These are phyloP conservation scores for Hypena proboscidalis DNA, from an alignment of 2,888 invertebrate species.

Conservation along the genomic window DNA sequence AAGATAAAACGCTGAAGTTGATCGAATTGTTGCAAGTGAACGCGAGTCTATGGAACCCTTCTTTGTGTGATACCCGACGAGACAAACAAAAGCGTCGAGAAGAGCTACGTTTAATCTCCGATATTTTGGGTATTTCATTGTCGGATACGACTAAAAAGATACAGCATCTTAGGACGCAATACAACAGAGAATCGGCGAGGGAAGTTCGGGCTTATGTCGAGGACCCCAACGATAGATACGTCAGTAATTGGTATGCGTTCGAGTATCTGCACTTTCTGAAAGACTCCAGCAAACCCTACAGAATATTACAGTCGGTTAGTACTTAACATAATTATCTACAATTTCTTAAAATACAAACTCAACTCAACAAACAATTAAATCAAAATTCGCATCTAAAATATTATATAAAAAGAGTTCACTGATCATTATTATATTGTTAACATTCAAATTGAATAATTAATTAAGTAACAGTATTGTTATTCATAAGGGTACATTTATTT, in stretches of 20 bases:
- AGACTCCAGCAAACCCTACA: slow-evolving; percentile 80
- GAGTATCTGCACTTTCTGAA: slow-evolving; percentile 86
- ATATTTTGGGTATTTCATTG: slow-evolving; percentile 64
- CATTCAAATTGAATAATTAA: too few relatives aligned
- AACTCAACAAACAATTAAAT: too few relatives aligned
- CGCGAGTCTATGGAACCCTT: slow-evolving; percentile 74
- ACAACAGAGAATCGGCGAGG: slow-evolving; percentile 85
- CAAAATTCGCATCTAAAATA: too few relatives aligned
- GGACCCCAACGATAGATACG: slow-evolving; percentile 81
- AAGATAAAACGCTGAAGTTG: slow-evolving; percentile 77
- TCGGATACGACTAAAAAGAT: slow-evolving; percentile 86
- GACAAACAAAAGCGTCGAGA: slow-evolving; percentile 79
- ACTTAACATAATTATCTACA: slow-evolving; percentile 3
- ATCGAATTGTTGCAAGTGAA: slow-evolving; percentile 77
- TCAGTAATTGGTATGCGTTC: slow-evolving; percentile 84
- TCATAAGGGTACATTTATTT: too few relatives aligned
- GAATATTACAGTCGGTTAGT: slow-evolving; percentile 69
- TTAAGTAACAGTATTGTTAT: too few relatives aligned
- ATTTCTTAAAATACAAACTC: too few relatives aligned
- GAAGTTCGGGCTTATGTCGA: slow-evolving; percentile 80
- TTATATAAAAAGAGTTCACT: too few relatives aligned
- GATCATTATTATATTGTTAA: not conserved
- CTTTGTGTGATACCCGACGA: slow-evolving; percentile 70
- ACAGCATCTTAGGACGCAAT: slow-evolving; percentile 86
- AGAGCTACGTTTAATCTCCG: slow-evolving; percentile 71